These are phyloP conservation scores for Pemphredon lugubris DNA, from an alignment of 2,888 invertebrate species.

Conservation along the genomic window DNA sequence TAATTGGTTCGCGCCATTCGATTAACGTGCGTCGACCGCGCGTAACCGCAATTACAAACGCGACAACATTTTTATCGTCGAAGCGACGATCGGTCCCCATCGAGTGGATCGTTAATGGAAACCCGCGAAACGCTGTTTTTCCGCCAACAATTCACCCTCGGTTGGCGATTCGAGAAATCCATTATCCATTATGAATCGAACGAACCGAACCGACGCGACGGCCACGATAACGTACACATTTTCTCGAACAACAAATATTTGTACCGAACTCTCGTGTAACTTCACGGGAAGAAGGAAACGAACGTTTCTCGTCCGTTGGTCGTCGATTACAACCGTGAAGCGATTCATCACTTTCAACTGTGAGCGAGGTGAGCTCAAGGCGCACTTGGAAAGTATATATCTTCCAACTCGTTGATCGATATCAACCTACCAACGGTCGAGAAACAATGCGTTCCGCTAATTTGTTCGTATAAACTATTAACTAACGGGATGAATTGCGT, in stretches of 20 bases:
- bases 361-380: background rate
- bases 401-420: slow-evolving; percentile 14
- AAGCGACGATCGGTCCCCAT: too few species aligned
- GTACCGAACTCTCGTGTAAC: background rate
- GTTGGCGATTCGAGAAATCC: too few species aligned
- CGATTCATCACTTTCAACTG: background rate
- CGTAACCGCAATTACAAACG: too few species aligned
- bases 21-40: too few species aligned
- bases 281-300: background rate
- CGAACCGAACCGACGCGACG: background rate
- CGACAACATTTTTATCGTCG: too few species aligned
- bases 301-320: background rate
- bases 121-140: too few species aligned
- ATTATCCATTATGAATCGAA: background rate
- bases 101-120: too few species aligned
- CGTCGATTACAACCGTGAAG: slow-evolving; percentile 3
- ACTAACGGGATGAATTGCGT: background rate
- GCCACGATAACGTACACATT: background rate
- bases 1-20: too few species aligned
- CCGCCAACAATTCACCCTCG: too few species aligned
- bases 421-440: slow-evolving; percentile 8
- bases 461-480: background rate
- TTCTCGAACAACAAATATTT: background rate
- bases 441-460: background rate
- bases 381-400: background rate